Evolutionary conservation across 2,113 vertebrate species (phyloP), one percentile per base, ranked within the genome.

Genomic region (Percopsis transmontana): DNA sequence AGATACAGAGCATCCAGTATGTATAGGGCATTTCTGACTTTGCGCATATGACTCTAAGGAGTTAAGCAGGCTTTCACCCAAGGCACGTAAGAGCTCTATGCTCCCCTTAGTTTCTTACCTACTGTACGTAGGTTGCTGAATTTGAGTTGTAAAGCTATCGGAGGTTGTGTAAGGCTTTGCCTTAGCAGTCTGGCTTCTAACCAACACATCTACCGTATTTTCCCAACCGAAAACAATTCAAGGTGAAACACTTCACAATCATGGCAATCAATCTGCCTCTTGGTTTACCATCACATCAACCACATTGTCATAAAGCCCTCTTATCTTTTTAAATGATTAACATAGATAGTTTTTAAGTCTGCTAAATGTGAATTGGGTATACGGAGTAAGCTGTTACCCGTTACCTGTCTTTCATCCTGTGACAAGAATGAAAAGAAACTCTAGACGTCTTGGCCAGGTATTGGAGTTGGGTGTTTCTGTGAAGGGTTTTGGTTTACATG

Each of bases 401-500:
- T 33, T 33, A 33, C 27, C 27, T 33, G 5, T 33, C 27, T 6
- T 33, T 82, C 74, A 54, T 68, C 79, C 70, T 42, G 6, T 80
- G 66, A 75, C 68, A 69, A 67, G 69, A 68, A n/a, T n/a, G n/a
- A n/a, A n/a, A n/a, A 63, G 44, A 61, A 39, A 60, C 70, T 68
- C 85, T 53, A 58, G 58, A 62, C 72, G 72, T 70, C 63, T 68
- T 23, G 1, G 62, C 65, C 55, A 73, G 68, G 67, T 51, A 58
- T 69, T 59, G 24, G 68, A 68, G 57, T 80, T 74, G 18, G 61
- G 75, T 48, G 47, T 44, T 63, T 58, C 21, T 53, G 33, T 52
- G 54, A 20, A 39, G 55, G 45, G 18, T 77, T 72, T 82, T 72
- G 69, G 59, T 77, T 74, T 81, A 71, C 62, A 61, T 69, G 27